A percentile compares a stretch with the other conserved stretches of the same genome.
Evolutionary conservation across 2,113 vertebrate genomes (phyloP).

Genomic region (Lophura nycthemera): DNA sequence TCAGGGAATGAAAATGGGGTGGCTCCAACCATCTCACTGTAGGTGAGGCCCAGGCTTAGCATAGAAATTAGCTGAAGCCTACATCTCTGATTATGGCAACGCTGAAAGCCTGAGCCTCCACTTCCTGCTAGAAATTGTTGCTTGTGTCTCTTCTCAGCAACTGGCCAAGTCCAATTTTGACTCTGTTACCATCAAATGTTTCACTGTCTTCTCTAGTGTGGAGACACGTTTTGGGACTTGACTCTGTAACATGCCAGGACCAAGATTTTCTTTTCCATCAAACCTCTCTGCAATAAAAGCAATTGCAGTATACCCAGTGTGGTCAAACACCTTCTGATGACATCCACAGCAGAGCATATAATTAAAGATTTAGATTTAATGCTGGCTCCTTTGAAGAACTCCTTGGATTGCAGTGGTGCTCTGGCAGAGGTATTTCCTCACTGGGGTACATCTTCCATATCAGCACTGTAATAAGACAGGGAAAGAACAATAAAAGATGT

Average conservation of each 20-base stretch:
- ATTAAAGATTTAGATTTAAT: background rate
- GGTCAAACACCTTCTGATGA: background rate
- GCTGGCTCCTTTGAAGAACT: background rate
- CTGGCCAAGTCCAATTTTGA: background rate
- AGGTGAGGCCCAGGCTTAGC: background rate
- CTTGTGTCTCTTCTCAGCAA: background rate
- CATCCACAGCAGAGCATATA: background rate
- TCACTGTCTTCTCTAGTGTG: background rate
- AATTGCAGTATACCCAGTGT: background rate
- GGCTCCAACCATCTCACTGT: background rate
- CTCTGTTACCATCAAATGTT: background rate
- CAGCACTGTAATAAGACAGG: background rate
- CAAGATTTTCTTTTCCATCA: background rate
- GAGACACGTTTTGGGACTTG: background rate
- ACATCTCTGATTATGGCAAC: background rate
- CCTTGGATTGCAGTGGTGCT: fast-evolving
- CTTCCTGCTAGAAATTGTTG: background rate
- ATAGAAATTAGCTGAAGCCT: background rate
- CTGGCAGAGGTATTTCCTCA: background rate
- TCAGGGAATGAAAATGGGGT: background rate
- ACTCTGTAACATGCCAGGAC: background rate
- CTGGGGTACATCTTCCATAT: background rate
- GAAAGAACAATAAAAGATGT: background rate
- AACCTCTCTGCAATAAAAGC: background rate
- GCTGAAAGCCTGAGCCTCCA: background rate